phyloP scores from a whole-genome alignment of 2,888 invertebrate genomes.

The Hartigia nigra region DNA sequence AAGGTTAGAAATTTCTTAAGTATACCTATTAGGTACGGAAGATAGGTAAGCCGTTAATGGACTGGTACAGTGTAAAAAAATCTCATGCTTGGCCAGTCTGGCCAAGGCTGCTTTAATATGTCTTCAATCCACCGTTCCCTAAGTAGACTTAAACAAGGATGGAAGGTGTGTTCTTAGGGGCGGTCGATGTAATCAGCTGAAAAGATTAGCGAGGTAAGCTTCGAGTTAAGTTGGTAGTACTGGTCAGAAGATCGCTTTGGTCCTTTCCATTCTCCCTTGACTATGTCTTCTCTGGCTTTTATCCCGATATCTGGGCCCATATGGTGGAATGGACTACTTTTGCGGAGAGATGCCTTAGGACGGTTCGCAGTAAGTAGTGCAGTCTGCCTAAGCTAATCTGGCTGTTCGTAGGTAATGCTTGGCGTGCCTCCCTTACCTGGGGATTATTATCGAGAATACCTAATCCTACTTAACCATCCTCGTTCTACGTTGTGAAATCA shows the following conservation, averaged over 20 bases:
- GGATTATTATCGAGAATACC: slow-evolving; percentile 36
- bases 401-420: background rate
- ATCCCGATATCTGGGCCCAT: background rate
- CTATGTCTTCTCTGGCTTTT: background rate
- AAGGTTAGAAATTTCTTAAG: background rate
- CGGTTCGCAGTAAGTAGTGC: background rate
- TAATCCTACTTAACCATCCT: slow-evolving; percentile 36
- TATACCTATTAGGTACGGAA: background rate
- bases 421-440: background rate
- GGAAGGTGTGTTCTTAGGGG: slow-evolving; percentile 13
- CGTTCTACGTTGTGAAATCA: background rate
- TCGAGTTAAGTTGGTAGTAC: slow-evolving; percentile 13
- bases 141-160: slow-evolving; percentile 48
- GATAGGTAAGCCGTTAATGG: slow-evolving; percentile 10
- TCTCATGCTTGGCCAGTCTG: background rate
- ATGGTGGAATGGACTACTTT: background rate
- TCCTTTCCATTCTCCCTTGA: slow-evolving; percentile 1
- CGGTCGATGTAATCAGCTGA: slow-evolving; percentile 46
- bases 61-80: background rate
- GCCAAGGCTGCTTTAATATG: slow-evolving; percentile 35
- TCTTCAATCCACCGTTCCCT: slow-evolving; percentile 47
- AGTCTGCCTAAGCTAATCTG: background rate
- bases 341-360: background rate
- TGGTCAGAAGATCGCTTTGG: background rate
- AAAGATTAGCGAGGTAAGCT: slow-evolving; percentile 40